These are phyloP conservation scores for Sebastes minor DNA, from an alignment of 2,797 vertebrate species.

Conservation along the genomic window DNA sequence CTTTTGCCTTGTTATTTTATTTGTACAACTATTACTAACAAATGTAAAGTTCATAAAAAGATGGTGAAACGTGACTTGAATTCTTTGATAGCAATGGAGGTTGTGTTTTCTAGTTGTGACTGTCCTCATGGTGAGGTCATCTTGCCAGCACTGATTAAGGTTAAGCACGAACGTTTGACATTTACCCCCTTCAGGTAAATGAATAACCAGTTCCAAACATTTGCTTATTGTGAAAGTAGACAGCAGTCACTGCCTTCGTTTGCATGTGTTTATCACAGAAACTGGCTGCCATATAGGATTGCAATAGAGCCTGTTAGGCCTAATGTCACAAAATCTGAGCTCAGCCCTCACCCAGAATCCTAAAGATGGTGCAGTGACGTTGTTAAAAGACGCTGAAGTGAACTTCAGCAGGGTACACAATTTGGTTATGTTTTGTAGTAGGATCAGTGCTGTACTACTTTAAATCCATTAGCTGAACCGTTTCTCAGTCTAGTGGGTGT, in stretches of 20 bases:
- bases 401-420: no score
- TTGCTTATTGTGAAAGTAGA: neutral
- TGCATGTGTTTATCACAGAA: neutral
- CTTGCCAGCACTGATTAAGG: neutral
- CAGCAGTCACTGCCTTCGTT: neutral
- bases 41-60: neutral
- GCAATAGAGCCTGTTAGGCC: neutral
- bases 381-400: neutral
- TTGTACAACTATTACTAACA: neutral
- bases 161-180: neutral
- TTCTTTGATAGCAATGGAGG: neutral
- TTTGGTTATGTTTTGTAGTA: no score
- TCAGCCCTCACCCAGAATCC: neutral
- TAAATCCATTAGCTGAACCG: neutral
- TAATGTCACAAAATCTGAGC: neutral
- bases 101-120: neutral
- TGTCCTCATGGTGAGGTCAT: neutral
- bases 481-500: neutral
- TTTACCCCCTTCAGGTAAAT: constrained; percentile 2
- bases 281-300: neutral
- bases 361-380: neutral
- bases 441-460: neutral
- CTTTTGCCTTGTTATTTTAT: no score
- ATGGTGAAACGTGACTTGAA: neutral
- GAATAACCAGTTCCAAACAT: neutral